Evolutionary conservation across 23 tunicate genomes (phyloP).

Genomic region (Phallusia fumigata): DNA sequence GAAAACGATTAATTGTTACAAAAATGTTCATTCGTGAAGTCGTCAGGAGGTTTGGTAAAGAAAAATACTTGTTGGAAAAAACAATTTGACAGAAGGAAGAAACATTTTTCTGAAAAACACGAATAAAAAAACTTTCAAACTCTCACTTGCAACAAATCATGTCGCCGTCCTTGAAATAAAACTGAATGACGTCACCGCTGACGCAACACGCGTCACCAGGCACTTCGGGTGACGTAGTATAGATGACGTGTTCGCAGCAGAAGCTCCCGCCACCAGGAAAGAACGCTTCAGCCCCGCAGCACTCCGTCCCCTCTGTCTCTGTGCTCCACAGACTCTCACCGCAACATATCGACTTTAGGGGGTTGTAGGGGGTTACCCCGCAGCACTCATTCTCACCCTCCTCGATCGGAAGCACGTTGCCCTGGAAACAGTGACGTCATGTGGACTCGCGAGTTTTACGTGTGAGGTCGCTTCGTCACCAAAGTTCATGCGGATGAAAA

Average conservation of each 20-base stretch:
- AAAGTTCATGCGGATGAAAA: no score
- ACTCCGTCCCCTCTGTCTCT: conserved; percentile 58
- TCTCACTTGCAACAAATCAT: conserved; percentile 35
- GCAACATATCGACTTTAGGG: conserved; percentile 56
- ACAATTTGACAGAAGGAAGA: no score
- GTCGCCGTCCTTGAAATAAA: conserved; percentile 22
- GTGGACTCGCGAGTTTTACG: no score
- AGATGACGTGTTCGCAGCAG: conserved; percentile 67
- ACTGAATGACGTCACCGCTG: conserved; percentile 13
- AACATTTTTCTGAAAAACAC: not conserved
- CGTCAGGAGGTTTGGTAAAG: no score
- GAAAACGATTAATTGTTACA: no score
- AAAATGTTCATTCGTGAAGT: no score
- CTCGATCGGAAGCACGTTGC: conserved; percentile 16
- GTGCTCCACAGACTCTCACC: conserved; percentile 44
- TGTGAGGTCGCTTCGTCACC: no score
- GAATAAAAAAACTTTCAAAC: not conserved
- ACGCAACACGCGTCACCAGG: conserved; percentile 76
- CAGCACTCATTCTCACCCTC: conserved; percentile 61
- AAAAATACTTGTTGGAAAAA: no score
- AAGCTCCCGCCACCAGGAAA: conserved; percentile 72
- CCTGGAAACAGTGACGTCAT: conserved; percentile 22
- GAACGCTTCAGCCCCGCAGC: conserved; percentile 63
- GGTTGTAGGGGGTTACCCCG: conserved; percentile 46
- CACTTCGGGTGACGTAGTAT: conserved; percentile 13